These are phyloP conservation scores for Ptilorrhoa leucosticta DNA, from an alignment of 2,113 vertebrate genomes.

Conservation along the genomic window DNA sequence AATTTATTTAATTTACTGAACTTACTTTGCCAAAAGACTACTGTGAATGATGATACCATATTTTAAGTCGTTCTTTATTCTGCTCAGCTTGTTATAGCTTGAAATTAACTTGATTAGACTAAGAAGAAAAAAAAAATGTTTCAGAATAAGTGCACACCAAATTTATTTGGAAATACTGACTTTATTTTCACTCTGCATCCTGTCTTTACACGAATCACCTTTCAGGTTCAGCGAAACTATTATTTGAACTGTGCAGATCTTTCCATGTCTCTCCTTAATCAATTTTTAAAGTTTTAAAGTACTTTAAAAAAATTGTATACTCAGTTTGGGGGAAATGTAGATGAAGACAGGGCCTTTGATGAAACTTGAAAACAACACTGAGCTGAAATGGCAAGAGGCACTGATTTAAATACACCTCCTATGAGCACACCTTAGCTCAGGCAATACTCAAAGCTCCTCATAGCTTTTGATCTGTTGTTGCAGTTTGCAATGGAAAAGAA, in stretches of 20 bases:
- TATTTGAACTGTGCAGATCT: background rate
- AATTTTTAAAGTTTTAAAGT: background rate
- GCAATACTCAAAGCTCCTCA: background rate
- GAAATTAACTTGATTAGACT: conserved; percentile 12
- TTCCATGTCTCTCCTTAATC: background rate
- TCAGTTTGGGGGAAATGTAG: background rate
- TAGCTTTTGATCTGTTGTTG: background rate
- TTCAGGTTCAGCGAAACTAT: background rate
- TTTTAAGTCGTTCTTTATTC: background rate
- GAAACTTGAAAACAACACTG: background rate
- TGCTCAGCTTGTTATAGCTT: background rate
- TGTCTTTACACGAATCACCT: background rate
- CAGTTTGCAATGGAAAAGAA: background rate
- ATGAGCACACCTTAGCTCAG: background rate
- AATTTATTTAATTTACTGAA: background rate
- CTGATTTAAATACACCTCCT: background rate
- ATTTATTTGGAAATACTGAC: background rate
- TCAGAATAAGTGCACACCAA: background rate
- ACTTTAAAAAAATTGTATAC: background rate
- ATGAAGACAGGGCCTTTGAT: background rate
- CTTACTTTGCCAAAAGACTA: background rate
- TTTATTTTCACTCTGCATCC: background rate
- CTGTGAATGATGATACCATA: background rate
- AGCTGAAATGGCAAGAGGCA: background rate
- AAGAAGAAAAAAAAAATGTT: background rate